Conservation (phyloP, 2,113 vertebrate genomes). For the Podarcis raffonei region DNA sequence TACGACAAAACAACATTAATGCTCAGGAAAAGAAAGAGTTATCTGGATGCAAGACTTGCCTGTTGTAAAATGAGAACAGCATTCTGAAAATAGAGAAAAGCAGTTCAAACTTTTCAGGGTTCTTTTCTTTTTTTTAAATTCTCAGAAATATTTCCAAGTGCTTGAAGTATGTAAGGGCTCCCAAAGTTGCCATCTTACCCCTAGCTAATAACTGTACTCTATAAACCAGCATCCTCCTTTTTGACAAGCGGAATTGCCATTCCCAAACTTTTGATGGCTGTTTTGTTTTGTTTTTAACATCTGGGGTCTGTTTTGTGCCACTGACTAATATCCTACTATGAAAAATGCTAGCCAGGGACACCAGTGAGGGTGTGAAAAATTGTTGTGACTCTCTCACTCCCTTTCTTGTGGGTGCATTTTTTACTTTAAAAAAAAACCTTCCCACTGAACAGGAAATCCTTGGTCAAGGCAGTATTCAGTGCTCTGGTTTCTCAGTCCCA, state of each 20-base stretch:
- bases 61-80: background rate
- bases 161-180: background rate
- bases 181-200: background rate
- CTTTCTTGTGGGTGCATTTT: background rate
- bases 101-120: background rate
- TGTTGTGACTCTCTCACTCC: background rate
- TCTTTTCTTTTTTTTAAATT: background rate
- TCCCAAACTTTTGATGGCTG: background rate
- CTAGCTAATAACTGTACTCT: background rate
- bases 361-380: background rate
- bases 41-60: background rate
- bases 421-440: background rate
- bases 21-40: background rate
- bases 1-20: background rate
- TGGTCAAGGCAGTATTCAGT: background rate
- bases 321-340: background rate
- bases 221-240: background rate
- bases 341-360: too few relatives aligned
- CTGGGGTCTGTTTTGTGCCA: background rate
- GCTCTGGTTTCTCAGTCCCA: background rate
- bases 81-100: background rate
- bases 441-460: background rate
- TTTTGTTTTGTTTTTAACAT: background rate
- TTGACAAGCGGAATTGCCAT: background rate
- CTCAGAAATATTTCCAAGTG: background rate